Evolutionary conservation across 2,888 invertebrate genomes (phyloP).

Genomic region (Sminthurinus aureus): DNA sequence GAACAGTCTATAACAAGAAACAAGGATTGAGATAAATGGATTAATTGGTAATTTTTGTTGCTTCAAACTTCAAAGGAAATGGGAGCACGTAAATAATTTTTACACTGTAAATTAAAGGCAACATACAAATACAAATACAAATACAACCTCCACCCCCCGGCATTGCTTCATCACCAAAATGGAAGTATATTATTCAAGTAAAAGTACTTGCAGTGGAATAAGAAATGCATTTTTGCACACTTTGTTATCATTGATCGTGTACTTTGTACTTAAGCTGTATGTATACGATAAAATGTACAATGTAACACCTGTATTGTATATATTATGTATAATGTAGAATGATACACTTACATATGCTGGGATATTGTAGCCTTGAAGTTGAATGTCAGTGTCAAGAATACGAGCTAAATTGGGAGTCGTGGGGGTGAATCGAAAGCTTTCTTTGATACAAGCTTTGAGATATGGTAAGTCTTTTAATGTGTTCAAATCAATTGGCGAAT

Average conservation of each 20-base stretch:
- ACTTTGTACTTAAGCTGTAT: too few relatives aligned
- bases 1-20: conserved; percentile 70
- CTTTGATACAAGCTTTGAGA: conserved; percentile 78
- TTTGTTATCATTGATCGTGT: too few relatives aligned
- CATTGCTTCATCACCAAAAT: too few relatives aligned
- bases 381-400: conserved; percentile 75
- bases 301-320: too few relatives aligned
- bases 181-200: too few relatives aligned
- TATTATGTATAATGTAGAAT: not conserved
- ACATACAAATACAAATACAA: not conserved
- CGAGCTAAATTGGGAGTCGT: conserved; percentile 79
- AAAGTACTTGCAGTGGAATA: too few relatives aligned
- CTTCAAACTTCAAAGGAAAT: too few relatives aligned
- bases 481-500: conserved; percentile 66
- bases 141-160: too few relatives aligned
- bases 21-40: not conserved
- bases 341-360: conserved; percentile 71
- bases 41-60: not conserved
- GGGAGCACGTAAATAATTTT: not conserved
- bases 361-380: conserved; percentile 72
- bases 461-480: conserved; percentile 74
- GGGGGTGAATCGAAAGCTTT: conserved; percentile 76
- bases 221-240: not conserved
- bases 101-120: not conserved
- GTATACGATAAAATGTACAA: too few relatives aligned